Conservation (phyloP, 2,888 invertebrate genomes). For the Xanthia togata region DNA sequence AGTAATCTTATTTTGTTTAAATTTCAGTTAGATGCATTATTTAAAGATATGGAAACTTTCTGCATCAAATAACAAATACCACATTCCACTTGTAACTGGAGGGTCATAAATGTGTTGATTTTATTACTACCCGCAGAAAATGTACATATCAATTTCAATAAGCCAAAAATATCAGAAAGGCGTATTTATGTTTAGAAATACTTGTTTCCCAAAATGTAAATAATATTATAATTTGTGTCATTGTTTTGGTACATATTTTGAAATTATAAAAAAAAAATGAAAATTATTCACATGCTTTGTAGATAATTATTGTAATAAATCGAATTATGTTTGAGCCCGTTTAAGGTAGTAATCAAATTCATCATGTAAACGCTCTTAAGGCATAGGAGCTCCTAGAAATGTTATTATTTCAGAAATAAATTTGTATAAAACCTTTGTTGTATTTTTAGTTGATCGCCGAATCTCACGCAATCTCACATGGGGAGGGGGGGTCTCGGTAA, state of each 20-base stretch:
- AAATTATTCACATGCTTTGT: constrained; percentile 59
- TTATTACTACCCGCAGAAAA: constrained; percentile 65
- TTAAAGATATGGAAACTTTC: constrained; percentile 62
- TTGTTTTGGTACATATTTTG: constrained; percentile 34
- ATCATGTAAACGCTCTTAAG: constrained; percentile 74
- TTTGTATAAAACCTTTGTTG: constrained; percentile 72
- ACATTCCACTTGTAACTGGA: constrained; percentile 78
- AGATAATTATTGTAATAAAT: constrained; percentile 56
- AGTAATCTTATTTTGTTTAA: constrained; percentile 12
- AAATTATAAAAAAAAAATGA: constrained; percentile 47
- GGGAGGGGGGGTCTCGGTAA: too few species aligned
- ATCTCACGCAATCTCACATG: too few species aligned
- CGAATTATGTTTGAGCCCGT: constrained; percentile 63
- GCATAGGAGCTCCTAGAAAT: constrained; percentile 79
- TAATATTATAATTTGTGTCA: constrained; percentile 26
- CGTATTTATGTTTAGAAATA: constrained; percentile 46
- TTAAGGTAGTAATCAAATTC: constrained; percentile 66
- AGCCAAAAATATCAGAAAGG: constrained; percentile 36
- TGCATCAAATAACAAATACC: constrained; percentile 69
- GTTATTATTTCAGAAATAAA: constrained; percentile 82
- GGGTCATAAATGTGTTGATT: constrained; percentile 61
- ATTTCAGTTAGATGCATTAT: constrained; percentile 44
- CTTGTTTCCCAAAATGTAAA: constrained; percentile 29
- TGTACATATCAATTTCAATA: constrained; percentile 71
- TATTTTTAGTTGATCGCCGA: too few species aligned